phyloP scores from a whole-genome alignment of 2,797 vertebrate genomes.

The Rousettus madagascariensis region DNA sequence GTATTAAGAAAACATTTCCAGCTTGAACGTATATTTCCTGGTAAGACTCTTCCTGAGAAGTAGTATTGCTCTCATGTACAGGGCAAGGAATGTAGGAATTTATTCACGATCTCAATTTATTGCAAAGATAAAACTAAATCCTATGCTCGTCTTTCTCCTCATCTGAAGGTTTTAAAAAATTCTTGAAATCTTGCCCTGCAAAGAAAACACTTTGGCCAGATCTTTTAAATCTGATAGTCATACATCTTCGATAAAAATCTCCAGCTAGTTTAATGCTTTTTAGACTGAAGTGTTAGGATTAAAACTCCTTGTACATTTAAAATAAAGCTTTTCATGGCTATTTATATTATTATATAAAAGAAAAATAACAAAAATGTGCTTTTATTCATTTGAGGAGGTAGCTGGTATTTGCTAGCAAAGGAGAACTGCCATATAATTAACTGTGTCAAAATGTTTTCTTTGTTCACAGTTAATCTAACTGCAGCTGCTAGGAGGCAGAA shows the following conservation, averaged over 20 bases:
- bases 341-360: slow-evolving; percentile 22
- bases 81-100: background rate
- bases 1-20: background rate
- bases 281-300: background rate
- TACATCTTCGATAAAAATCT: background rate
- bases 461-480: slow-evolving; percentile 78
- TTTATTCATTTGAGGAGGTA: slow-evolving; percentile 73
- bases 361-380: slow-evolving; percentile 52
- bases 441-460: slow-evolving; percentile 80
- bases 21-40: background rate
- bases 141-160: background rate
- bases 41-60: background rate
- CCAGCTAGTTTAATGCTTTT: background rate
- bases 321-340: background rate
- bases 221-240: background rate
- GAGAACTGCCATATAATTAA: slow-evolving; percentile 72
- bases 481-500: slow-evolving; percentile 75
- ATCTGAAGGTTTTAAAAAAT: background rate
- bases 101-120: background rate
- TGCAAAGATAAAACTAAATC: background rate
- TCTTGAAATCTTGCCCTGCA: background rate
- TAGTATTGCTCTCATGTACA: background rate
- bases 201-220: background rate
- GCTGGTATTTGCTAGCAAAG: slow-evolving; percentile 70
- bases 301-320: slow-evolving; percentile 8